Evolutionary conservation across 1,140 invertebrate genomes (phyloP).

Genomic region (Oncopodura yosiiana): DNA sequence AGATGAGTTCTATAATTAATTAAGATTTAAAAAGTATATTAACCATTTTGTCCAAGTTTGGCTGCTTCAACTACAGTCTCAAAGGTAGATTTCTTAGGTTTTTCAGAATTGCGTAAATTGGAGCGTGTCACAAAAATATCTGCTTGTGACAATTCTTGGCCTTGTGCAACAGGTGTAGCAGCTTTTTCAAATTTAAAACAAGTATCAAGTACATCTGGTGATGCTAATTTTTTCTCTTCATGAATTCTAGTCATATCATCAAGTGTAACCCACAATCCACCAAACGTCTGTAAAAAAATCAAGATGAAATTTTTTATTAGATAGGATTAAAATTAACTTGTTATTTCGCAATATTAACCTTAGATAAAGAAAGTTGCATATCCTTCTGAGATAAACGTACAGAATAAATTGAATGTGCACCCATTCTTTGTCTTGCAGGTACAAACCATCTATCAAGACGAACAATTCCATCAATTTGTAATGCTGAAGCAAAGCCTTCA

Average conservation of each 20-base stretch:
- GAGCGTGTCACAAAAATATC: no score
- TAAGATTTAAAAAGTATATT: slow-evolving; percentile 1
- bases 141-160: slow-evolving; percentile 12
- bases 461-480: slow-evolving; percentile 17
- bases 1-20: slow-evolving; percentile 2
- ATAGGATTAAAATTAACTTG: not conserved
- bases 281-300: slow-evolving; percentile 11
- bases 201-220: slow-evolving; percentile 22
- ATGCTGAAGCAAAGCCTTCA: not conserved
- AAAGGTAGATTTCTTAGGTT: slow-evolving; percentile 17
- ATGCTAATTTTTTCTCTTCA: slow-evolving; percentile 11
- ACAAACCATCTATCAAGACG: slow-evolving; percentile 24
- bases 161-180: slow-evolving; percentile 5
- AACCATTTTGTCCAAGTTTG: slow-evolving; percentile 35
- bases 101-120: not conserved
- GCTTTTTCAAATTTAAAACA: slow-evolving; percentile 1
- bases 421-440: slow-evolving; percentile 15
- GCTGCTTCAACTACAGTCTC: slow-evolving; percentile 40
- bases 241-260: not conserved
- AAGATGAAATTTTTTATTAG: not conserved
- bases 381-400: slow-evolving; percentile 1
- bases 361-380: not conserved
- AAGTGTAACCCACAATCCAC: slow-evolving; percentile 16
- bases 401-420: slow-evolving; percentile 14
- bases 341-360: not conserved